Percentiles rank a stretch among this genome's conserved stretches.
Conservation (phyloP, 2,888 invertebrate species). For the Megalurothrips usitatus region DNA sequence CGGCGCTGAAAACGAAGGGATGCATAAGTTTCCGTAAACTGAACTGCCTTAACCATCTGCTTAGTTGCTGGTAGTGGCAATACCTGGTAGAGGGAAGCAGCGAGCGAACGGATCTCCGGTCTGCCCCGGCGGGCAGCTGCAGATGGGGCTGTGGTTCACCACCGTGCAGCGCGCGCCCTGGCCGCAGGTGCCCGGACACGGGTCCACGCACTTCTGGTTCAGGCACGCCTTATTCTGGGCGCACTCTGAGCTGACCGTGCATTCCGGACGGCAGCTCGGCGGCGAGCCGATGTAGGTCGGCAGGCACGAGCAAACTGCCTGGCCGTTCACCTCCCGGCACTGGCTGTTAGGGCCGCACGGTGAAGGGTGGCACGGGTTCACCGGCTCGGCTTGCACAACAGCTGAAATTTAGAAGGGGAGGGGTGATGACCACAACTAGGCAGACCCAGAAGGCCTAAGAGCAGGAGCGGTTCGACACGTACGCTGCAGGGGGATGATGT, state of each 20-base stretch:
- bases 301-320: constrained; percentile 77
- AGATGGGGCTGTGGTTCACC: constrained; percentile 79
- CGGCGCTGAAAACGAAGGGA: constrained; percentile 38
- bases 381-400: constrained; percentile 47
- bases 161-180: constrained; percentile 74
- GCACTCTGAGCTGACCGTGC: constrained; percentile 78
- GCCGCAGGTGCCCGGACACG: constrained; percentile 79
- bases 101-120: constrained; percentile 77
- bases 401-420: neutral
- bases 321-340: constrained; percentile 65
- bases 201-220: constrained; percentile 73
- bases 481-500: constrained; percentile 41
- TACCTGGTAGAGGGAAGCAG: constrained; percentile 50
- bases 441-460: constrained; percentile 47
- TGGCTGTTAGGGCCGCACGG: constrained; percentile 75
- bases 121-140: constrained; percentile 70
- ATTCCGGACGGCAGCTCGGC: constrained; percentile 73
- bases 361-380: constrained; percentile 65
- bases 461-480: constrained; percentile 43
- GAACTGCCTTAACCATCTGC: neutral
- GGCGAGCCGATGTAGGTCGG: constrained; percentile 74
- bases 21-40: neutral
- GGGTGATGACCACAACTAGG: too few species aligned
- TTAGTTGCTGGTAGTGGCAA: neutral
- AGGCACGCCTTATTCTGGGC: constrained; percentile 74